phyloP scores from a whole-genome alignment of 2,113 vertebrate species.

The Cyanistes caeruleus region DNA sequence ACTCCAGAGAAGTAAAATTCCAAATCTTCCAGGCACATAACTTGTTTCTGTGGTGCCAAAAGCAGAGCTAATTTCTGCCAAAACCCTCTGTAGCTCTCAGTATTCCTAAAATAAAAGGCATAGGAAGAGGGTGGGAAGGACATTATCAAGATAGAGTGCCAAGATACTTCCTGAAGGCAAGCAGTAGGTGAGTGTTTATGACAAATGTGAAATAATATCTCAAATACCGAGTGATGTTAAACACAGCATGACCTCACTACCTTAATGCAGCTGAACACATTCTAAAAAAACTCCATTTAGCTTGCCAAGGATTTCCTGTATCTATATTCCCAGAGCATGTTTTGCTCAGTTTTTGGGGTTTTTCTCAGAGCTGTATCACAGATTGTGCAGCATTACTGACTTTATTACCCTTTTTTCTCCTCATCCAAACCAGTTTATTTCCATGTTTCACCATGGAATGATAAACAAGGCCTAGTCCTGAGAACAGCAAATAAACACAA shows the following conservation, averaged over 20 bases:
- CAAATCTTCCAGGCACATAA: neutral
- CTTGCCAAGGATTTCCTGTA: neutral
- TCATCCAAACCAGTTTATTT: neutral
- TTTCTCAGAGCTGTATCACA: neutral
- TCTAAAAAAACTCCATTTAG: neutral
- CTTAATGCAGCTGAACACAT: neutral
- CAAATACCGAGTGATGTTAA: neutral
- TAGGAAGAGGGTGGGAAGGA: neutral
- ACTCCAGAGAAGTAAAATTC: neutral
- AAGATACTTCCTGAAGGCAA: neutral
- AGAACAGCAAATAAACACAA: neutral
- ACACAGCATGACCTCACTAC: neutral
- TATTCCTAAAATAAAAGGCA: neutral
- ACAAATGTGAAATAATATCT: neutral
- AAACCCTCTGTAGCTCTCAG: neutral
- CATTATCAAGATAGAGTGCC: neutral
- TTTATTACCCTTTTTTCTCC: neutral
- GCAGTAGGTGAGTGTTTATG: neutral
- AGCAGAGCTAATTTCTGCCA: neutral
- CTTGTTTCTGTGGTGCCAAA: neutral
- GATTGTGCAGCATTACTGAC: neutral
- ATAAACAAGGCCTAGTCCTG: neutral
- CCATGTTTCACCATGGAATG: neutral
- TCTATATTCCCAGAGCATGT: neutral
- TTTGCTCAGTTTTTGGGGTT: neutral